A percentile compares a stretch with the other conserved stretches of the same genome.
Conservation (phyloP, 2,888 invertebrate genomes). For the Gnatocerus cornutus region DNA sequence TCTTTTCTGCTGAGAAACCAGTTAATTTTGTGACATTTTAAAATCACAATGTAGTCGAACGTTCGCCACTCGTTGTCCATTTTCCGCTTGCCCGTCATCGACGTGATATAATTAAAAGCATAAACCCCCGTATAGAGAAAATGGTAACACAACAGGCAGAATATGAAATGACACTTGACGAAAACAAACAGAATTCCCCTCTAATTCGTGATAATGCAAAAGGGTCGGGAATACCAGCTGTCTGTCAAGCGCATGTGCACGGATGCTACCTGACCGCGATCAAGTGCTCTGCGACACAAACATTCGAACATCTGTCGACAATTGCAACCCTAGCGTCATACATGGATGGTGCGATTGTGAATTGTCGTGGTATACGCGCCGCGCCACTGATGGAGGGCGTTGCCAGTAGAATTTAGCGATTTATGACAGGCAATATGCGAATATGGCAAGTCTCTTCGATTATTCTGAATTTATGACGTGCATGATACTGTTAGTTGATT, state of each 20-base stretch:
- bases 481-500: constrained; percentile 61
- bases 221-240: constrained; percentile 49
- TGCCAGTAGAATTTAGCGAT: constrained; percentile 47
- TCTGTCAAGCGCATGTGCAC: constrained; percentile 51
- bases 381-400: constrained; percentile 53
- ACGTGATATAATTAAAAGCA: constrained; percentile 41
- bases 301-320: constrained; percentile 57
- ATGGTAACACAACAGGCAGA: constrained; percentile 26
- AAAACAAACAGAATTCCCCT: constrained; percentile 49
- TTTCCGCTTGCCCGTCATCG: constrained; percentile 13
- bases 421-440: constrained; percentile 55
- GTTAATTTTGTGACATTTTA: constrained; percentile 18
- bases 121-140: constrained; percentile 30
- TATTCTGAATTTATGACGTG: constrained; percentile 61
- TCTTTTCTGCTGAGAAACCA: constrained; percentile 12
- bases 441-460: constrained; percentile 55
- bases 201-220: constrained; percentile 46
- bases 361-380: neutral
- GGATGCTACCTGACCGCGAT: constrained; percentile 57
- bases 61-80: neutral
- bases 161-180: constrained; percentile 48
- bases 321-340: constrained; percentile 45
- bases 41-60: neutral
- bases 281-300: constrained; percentile 56
- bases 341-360: constrained; percentile 44